Conservation (phyloP, 2,113 vertebrate genomes). For the Chloropsis cyanopogon region DNA sequence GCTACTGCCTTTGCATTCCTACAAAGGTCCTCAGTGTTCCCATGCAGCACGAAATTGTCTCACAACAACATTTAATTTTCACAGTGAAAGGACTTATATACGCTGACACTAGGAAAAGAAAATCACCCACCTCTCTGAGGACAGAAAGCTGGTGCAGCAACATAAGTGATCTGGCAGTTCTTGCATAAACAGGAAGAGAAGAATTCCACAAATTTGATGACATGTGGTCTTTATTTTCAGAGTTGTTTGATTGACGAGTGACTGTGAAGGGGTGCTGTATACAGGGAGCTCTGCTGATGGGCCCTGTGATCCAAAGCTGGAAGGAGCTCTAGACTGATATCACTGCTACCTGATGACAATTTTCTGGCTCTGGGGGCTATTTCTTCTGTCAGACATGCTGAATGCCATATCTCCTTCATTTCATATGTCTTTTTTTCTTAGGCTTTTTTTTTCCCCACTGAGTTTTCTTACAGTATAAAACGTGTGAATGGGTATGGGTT, state of each 20-base stretch:
- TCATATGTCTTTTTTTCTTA: conserved; percentile 6
- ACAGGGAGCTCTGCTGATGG: conserved; percentile 50
- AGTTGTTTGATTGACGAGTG: conserved; percentile 59
- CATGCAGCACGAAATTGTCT: neutral
- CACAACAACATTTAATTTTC: neutral
- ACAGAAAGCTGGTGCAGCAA: conserved; percentile 38
- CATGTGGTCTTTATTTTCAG: conserved; percentile 67
- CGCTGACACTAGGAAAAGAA: neutral
- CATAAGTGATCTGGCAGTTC: conserved; percentile 59
- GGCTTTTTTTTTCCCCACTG: neutral
- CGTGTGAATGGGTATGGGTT: conserved; percentile 15
- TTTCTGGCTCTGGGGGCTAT: conserved; percentile 49
- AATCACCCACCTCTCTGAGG: neutral
- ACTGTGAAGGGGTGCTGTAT: conserved; percentile 51
- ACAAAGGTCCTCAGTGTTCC: neutral
- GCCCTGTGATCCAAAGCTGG: conserved; percentile 57
- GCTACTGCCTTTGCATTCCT: neutral
- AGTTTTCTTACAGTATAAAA: conserved; percentile 44
- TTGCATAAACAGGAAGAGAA: conserved; percentile 62
- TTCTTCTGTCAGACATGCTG: conserved; percentile 55
- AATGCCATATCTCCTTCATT: conserved; percentile 27
- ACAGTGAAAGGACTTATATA: neutral
- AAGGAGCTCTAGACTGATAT: conserved; percentile 50
- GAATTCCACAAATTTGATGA: conserved; percentile 57
- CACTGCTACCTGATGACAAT: conserved; percentile 56